Percentiles rank a stretch among this genome's conserved stretches.
Conservation (phyloP, 2,797 vertebrate species). For the Rhodeus uyekii region DNA sequence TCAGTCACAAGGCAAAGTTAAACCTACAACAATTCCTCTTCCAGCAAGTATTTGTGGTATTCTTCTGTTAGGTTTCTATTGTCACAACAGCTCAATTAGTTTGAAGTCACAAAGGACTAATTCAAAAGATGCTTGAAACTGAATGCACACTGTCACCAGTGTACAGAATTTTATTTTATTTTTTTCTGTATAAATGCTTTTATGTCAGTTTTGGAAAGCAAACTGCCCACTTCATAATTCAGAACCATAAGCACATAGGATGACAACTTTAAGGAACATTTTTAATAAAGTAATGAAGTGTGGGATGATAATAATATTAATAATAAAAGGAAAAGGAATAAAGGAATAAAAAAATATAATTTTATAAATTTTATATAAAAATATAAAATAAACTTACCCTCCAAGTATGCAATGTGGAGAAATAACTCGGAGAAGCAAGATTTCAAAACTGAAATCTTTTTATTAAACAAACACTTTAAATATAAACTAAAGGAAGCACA, state of each 20-base stretch:
- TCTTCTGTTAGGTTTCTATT: background rate
- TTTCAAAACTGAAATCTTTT: too few species aligned
- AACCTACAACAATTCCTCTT: background rate
- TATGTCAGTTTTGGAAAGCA: background rate
- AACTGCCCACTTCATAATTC: background rate
- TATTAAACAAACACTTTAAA: too few species aligned
- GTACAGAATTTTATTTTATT: background rate
- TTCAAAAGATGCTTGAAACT: background rate
- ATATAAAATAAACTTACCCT: too few species aligned
- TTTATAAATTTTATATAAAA: too few species aligned
- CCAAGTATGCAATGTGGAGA: too few species aligned
- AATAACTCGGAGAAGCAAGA: too few species aligned
- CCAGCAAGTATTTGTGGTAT: conserved; percentile 4
- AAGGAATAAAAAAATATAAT: too few species aligned
- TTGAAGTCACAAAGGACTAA: background rate
- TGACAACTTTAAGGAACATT: background rate
- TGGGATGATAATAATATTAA: too few species aligned
- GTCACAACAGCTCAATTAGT: conserved; percentile 11
- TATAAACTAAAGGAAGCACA: too few species aligned
- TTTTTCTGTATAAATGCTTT: background rate
- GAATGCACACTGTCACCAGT: background rate
- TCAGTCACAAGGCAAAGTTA: background rate
- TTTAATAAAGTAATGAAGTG: too few species aligned
- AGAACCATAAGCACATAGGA: background rate
- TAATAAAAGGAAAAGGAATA: too few species aligned